These are phyloP conservation scores for Nebria salina DNA, from an alignment of 2,888 invertebrate genomes.

Conservation along the genomic window DNA sequence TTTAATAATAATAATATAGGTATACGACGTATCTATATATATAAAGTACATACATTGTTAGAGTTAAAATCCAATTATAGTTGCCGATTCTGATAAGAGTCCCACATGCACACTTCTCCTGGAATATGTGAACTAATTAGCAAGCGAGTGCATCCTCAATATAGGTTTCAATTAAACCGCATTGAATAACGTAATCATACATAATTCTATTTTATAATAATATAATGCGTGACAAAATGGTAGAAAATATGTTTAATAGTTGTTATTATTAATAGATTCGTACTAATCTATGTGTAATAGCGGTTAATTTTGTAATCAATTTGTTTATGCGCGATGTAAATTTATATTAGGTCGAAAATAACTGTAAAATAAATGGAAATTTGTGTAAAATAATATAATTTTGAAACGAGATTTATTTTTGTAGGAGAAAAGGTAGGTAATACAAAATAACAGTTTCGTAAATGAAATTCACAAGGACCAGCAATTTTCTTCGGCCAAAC, in stretches of 20 bases:
- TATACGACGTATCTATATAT: neutral
- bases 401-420: neutral
- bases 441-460: neutral
- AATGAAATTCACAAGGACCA: neutral
- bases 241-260: neutral
- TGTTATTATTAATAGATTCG: neutral
- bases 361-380: too few species aligned
- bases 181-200: constrained; percentile 38
- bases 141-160: constrained; percentile 17
- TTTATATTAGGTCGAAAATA: too few species aligned
- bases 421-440: neutral
- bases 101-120: constrained; percentile 35
- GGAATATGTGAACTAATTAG: constrained; percentile 33
- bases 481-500: neutral
- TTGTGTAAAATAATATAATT: too few species aligned
- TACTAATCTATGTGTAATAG: neutral
- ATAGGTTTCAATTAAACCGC: constrained; percentile 40
- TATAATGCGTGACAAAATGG: constrained; percentile 5
- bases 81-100: constrained; percentile 33
- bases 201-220: constrained; percentile 38
- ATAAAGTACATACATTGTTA: constrained; percentile 28
- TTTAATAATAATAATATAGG: neutral
- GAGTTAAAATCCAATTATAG: constrained; percentile 39
- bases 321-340: neutral
- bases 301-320: neutral